phyloP scores from a whole-genome alignment of 92 coral and sea anemone genomes.

The Paramuricea clavata region DNA sequence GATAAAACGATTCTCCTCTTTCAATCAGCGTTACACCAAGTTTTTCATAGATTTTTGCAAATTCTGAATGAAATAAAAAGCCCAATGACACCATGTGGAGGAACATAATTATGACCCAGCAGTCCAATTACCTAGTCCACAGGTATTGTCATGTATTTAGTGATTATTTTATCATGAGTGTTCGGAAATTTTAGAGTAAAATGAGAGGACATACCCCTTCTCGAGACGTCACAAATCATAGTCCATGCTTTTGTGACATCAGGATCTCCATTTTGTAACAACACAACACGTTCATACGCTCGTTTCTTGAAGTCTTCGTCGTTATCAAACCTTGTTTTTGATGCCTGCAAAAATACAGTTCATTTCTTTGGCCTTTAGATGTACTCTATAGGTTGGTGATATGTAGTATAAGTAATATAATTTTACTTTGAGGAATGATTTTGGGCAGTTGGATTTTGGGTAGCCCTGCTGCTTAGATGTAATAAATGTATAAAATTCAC shows the following conservation, averaged over 20 bases:
- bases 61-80: constrained; percentile 61
- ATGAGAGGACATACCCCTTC: constrained; percentile 70
- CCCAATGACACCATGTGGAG: background rate
- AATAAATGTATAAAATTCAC: too few relatives aligned
- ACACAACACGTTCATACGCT: constrained; percentile 93
- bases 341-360: constrained; percentile 69
- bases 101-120: too few relatives aligned
- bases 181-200: too few relatives aligned
- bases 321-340: constrained; percentile 88
- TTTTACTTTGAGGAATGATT: too few relatives aligned
- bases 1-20: constrained; percentile 98
- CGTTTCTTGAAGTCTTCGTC: constrained; percentile 92
- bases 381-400: too few relatives aligned
- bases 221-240: constrained; percentile 94
- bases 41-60: constrained; percentile 88
- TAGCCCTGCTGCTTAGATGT: too few relatives aligned
- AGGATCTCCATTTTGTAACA: constrained; percentile 81
- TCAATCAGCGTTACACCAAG: constrained; percentile 87
- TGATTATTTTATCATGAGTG: too few relatives aligned
- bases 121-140: too few relatives aligned
- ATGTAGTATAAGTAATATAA: too few relatives aligned
- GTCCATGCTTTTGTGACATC: constrained; percentile 94
- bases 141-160: too few relatives aligned
- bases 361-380: too few relatives aligned
- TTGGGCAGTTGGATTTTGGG: too few relatives aligned